Conservation (phyloP, 1,140 invertebrate genomes). For the Pectinophora gossypiella region DNA sequence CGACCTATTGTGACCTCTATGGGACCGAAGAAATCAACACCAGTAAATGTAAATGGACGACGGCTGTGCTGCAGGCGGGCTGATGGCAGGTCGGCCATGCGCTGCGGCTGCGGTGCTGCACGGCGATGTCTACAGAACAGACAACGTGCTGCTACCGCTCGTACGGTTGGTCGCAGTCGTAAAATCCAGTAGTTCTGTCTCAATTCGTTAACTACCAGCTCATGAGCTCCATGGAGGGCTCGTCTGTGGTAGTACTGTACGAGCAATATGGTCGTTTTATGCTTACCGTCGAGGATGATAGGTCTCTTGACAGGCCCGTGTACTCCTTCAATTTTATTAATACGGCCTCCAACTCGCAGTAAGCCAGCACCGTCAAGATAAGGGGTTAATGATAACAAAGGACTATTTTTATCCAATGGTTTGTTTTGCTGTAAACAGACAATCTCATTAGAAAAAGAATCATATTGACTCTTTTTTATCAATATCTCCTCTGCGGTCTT, state of each 20-base stretch:
- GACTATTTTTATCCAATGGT: neutral
- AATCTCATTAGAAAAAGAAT: neutral
- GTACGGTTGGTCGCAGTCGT: neutral
- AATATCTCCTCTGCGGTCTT: neutral
- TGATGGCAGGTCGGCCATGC: slow-evolving; percentile 1
- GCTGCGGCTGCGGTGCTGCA: neutral
- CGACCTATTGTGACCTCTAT: neutral
- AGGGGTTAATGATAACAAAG: neutral
- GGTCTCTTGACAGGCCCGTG: neutral
- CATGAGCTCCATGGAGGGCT: neutral
- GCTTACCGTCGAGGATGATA: slow-evolving; percentile 1
- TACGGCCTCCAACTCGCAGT: neutral
- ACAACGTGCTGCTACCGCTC: neutral
- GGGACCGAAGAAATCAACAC: neutral
- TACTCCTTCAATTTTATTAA: neutral
- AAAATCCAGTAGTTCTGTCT: neutral
- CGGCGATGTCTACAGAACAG: neutral
- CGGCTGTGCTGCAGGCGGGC: neutral
- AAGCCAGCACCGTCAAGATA: neutral
- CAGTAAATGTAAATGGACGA: neutral
- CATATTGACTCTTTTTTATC: neutral
- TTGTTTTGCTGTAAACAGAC: neutral
- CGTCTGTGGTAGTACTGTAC: neutral
- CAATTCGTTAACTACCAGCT: neutral
- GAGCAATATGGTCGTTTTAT: neutral